Percentiles rank a stretch among this genome's conserved stretches.
These are phyloP conservation scores for Matsumurasca onukii DNA, from an alignment of 1,140 invertebrate genomes.

Conservation along the genomic window DNA sequence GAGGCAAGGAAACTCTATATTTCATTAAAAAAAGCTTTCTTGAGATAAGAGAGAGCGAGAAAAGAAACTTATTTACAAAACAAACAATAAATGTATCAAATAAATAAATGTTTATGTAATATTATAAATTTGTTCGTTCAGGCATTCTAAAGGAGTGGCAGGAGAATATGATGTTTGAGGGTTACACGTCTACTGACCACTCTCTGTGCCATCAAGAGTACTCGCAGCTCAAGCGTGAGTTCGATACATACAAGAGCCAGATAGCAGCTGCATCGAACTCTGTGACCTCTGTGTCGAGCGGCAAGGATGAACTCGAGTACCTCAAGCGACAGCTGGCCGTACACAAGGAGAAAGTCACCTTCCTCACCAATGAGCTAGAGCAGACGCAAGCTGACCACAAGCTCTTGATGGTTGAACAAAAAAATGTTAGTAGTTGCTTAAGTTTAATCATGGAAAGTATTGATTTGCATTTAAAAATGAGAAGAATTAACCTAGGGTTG, in stretches of 20 bases:
- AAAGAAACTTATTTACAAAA: too few species aligned
- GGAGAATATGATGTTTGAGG: slow-evolving; percentile 17
- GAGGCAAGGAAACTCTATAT: too few species aligned
- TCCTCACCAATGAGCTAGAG: slow-evolving; percentile 59
- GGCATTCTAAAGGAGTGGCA: slow-evolving; percentile 14
- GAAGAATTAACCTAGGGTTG: too few species aligned
- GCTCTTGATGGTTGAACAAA: slow-evolving; percentile 52
- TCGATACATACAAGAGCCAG: slow-evolving; percentile 48
- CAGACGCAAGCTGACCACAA: slow-evolving; percentile 57
- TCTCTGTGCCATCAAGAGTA: slow-evolving; percentile 54
- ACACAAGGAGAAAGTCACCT: slow-evolving; percentile 63
- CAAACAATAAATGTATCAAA: too few species aligned
- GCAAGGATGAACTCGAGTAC: slow-evolving; percentile 49
- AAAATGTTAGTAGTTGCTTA: slow-evolving; percentile 44
- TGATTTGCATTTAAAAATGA: too few species aligned
- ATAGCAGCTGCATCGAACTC: slow-evolving; percentile 46
- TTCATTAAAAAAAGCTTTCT: too few species aligned
- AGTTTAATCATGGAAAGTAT: too few species aligned
- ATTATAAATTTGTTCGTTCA: neutral
- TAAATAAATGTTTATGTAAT: neutral
- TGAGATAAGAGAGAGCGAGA: too few species aligned
- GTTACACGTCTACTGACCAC: slow-evolving; percentile 36
- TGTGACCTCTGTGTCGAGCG: slow-evolving; percentile 24
- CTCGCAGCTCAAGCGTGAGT: slow-evolving; percentile 50
- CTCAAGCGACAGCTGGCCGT: slow-evolving; percentile 60